Evolutionary conservation across 2,888 invertebrate species (phyloP).

Genomic region (Dendrolimus pini): DNA sequence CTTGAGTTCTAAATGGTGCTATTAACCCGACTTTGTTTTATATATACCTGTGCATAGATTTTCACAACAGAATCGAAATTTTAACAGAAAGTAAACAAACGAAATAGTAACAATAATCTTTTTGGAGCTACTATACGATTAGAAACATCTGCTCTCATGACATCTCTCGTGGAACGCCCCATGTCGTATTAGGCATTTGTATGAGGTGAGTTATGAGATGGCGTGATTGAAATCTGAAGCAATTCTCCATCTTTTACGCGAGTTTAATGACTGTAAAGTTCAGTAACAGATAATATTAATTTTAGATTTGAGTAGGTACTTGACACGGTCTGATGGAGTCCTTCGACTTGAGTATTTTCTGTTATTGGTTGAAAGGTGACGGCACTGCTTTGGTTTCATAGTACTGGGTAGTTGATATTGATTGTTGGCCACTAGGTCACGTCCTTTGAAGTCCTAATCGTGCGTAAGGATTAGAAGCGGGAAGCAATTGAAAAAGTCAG

Average conservation of each 20-base stretch:
- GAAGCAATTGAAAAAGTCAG: too few relatives aligned
- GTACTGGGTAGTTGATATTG: too few relatives aligned
- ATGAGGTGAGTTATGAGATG: background rate
- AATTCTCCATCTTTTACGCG: background rate
- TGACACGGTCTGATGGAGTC: background rate
- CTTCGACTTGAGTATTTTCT: slow-evolving; percentile 1
- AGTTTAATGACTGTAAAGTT: background rate
- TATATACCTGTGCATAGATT: too few relatives aligned
- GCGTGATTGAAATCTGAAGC: background rate
- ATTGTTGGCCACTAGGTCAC: too few relatives aligned
- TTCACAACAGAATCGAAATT: too few relatives aligned
- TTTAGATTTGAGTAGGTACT: background rate
- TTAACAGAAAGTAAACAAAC: too few relatives aligned
- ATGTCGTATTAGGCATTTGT: background rate
- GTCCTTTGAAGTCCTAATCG: too few relatives aligned
- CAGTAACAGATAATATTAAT: background rate
- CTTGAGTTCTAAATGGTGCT: too few relatives aligned
- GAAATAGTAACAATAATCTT: too few relatives aligned
- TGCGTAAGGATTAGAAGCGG: too few relatives aligned
- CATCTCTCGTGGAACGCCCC: background rate
- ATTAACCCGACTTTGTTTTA: too few relatives aligned
- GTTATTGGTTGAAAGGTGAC: background rate
- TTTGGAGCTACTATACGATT: too few relatives aligned
- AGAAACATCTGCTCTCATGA: background rate
- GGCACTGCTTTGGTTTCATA: background rate